phyloP scores from a whole-genome alignment of 2,888 invertebrate species.

The Bedellia somnulentella region DNA sequence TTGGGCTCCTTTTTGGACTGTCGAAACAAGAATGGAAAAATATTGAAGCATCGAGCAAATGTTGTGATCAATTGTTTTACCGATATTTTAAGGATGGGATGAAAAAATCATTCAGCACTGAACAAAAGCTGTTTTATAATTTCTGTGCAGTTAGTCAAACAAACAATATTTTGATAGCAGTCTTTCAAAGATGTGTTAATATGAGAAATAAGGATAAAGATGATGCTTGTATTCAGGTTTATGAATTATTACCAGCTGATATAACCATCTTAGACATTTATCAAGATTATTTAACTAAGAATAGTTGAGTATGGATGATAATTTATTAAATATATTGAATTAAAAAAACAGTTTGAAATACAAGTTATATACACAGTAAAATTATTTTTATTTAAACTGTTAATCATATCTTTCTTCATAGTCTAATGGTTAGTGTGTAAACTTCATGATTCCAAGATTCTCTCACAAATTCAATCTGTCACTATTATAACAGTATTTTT shows the following conservation, averaged over 20 bases:
- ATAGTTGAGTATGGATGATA: neutral
- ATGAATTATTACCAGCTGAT: conserved; percentile 29
- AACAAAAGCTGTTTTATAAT: conserved; percentile 47
- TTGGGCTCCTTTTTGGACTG: conserved; percentile 37
- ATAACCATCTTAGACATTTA: conserved; percentile 27
- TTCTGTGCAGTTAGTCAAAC: conserved; percentile 37
- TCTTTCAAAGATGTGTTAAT: conserved; percentile 31
- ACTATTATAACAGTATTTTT: no score
- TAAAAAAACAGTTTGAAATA: neutral
- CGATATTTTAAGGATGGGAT: conserved; percentile 45
- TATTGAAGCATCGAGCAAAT: conserved; percentile 29
- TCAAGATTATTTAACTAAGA: conserved; percentile 4
- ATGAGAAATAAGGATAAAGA: conserved; percentile 30
- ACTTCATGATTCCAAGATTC: no score
- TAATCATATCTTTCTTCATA: no score
- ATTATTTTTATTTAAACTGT: neutral
- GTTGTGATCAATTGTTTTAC: conserved; percentile 38
- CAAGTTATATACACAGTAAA: neutral
- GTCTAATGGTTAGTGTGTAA: no score
- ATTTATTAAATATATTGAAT: neutral
- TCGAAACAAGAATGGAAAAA: conserved; percentile 31
- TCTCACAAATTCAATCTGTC: no score
- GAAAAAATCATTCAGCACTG: conserved; percentile 23
- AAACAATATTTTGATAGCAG: conserved; percentile 26
- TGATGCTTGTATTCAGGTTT: conserved; percentile 34